Conservation (phyloP, 2,113 vertebrate genomes). For the Pelobates fuscus region DNA sequence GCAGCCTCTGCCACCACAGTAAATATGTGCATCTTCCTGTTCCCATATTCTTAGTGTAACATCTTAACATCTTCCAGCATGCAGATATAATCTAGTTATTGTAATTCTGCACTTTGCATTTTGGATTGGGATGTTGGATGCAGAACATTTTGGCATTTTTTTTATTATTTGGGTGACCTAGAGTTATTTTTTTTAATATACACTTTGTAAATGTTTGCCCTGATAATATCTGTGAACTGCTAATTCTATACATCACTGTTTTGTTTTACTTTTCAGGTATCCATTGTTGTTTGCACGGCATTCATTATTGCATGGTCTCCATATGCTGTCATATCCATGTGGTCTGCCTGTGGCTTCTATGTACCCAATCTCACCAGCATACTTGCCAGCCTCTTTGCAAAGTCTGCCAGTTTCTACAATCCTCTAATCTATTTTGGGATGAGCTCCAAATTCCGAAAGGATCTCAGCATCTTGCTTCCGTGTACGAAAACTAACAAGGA, state of each 20-base stretch:
- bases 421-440: slow-evolving; percentile 82
- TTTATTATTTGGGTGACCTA: no score
- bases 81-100: no score
- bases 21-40: no score
- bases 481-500: slow-evolving; percentile 67
- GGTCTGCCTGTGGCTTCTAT: slow-evolving; percentile 74
- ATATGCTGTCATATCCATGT: slow-evolving; percentile 81
- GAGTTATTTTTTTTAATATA: no score
- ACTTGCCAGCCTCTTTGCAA: slow-evolving; percentile 76
- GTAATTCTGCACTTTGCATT: no score
- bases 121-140: no score
- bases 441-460: slow-evolving; percentile 80
- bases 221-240: no score
- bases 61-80: no score
- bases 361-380: slow-evolving; percentile 76
- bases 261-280: slow-evolving; percentile 64
- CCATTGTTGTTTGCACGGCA: slow-evolving; percentile 78
- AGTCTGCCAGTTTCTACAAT: slow-evolving; percentile 83
- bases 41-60: no score
- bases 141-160: no score
- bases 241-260: not conserved
- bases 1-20: no score
- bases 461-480: slow-evolving; percentile 67
- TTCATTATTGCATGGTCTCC: slow-evolving; percentile 80
- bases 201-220: no score